These are phyloP conservation scores for Ligdia adustata DNA, from an alignment of 2,888 invertebrate genomes.

Conservation along the genomic window DNA sequence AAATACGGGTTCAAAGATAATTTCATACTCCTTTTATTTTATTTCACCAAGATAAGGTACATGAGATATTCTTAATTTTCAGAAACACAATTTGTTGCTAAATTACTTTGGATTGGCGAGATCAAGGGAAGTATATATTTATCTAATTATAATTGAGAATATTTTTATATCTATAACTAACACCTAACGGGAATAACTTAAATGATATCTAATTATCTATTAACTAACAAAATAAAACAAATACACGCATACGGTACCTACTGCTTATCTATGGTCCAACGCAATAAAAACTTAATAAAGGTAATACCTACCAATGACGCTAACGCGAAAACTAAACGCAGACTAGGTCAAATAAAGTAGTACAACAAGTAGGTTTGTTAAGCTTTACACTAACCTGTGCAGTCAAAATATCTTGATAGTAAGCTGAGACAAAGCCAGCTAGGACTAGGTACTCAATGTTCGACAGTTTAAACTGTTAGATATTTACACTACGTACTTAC, in stretches of 20 bases:
- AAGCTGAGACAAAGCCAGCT: slow-evolving; percentile 49
- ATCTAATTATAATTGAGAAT: slow-evolving; percentile 9
- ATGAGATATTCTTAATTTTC: background rate
- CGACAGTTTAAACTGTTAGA: slow-evolving; percentile 48
- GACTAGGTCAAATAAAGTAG: too few relatives aligned
- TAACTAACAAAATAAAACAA: background rate
- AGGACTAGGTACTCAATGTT: slow-evolving; percentile 41
- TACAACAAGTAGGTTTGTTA: too few relatives aligned
- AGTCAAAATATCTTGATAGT: background rate
- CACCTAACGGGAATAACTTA: slow-evolving; percentile 3
- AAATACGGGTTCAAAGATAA: too few relatives aligned
- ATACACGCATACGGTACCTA: too few relatives aligned
- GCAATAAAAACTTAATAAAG: too few relatives aligned
- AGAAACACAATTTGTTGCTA: background rate
- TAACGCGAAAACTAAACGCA: too few relatives aligned
- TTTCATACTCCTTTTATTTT: too few relatives aligned
- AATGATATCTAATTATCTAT: slow-evolving; percentile 5
- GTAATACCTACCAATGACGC: too few relatives aligned
- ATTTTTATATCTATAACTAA: background rate
- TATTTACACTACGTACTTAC: slow-evolving; percentile 64
- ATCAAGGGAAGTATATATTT: slow-evolving; percentile 8
- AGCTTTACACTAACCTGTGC: too few relatives aligned
- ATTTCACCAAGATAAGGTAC: too few relatives aligned
- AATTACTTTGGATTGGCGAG: slow-evolving; percentile 17
- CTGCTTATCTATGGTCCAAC: too few relatives aligned